Percentiles rank a stretch among this genome's conserved stretches.
These are phyloP conservation scores for Triplophysa siluroides DNA, from an alignment of 2,113 vertebrate genomes.

Conservation along the genomic window DNA sequence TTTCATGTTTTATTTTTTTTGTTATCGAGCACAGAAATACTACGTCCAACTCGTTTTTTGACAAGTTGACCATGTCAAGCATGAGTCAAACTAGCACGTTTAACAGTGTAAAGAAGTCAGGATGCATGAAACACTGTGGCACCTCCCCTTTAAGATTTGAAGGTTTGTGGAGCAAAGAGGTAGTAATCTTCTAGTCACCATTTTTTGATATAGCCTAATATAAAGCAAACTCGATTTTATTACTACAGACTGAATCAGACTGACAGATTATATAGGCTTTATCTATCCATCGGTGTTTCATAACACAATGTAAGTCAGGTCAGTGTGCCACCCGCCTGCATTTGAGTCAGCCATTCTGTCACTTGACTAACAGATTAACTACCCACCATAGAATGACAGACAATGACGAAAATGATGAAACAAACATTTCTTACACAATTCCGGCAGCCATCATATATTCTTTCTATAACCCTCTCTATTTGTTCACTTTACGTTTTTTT, in stretches of 20 bases:
- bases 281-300: background rate
- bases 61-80: no score
- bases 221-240: background rate
- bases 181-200: no score
- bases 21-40: no score
- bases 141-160: no score
- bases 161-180: no score
- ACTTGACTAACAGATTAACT: constrained; percentile 27
- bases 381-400: background rate
- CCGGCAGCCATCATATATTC: background rate
- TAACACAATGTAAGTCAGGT: constrained; percentile 29
- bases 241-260: background rate
- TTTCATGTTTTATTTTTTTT: no score
- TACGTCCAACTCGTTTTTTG: no score
- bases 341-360: constrained; percentile 13
- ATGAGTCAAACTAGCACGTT: no score
- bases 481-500: no score
- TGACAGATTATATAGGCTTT: background rate
- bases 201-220: background rate
- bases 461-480: background rate
- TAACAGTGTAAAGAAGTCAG: no score
- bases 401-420: background rate
- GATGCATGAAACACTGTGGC: no score
- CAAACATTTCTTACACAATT: background rate
- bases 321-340: constrained; percentile 33